Conservation (phyloP, 2,113 vertebrate genomes). For the Poeciliopsis prolifica region DNA sequence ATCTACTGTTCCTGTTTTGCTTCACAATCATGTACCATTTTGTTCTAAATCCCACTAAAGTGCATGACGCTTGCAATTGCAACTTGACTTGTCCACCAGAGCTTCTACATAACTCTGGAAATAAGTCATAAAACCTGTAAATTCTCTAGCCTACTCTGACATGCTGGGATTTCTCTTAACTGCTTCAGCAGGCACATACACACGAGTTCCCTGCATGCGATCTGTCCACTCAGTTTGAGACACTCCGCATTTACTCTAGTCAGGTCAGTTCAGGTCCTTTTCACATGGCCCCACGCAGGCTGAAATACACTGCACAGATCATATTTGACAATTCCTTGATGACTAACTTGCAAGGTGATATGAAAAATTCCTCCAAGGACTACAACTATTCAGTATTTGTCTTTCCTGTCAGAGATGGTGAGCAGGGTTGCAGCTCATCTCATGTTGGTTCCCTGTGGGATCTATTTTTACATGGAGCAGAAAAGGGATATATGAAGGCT, state of each 20-base stretch:
- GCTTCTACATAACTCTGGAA: slow-evolving; percentile 15
- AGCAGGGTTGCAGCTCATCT: slow-evolving; percentile 29
- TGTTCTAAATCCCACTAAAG: too few relatives aligned
- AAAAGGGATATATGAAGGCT: not conserved
- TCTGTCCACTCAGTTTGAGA: slow-evolving; percentile 47
- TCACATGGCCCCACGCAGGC: slow-evolving; percentile 41
- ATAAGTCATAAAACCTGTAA: slow-evolving; percentile 48
- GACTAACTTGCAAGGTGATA: slow-evolving; percentile 48
- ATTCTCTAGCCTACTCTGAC: slow-evolving; percentile 18
- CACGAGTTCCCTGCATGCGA: slow-evolving; percentile 30
- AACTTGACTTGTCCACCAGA: too few relatives aligned
- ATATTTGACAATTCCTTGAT: slow-evolving; percentile 66
- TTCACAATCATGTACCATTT: too few relatives aligned
- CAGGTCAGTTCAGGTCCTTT: slow-evolving; percentile 55
- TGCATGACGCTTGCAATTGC: too few relatives aligned
- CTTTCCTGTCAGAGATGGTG: slow-evolving; percentile 42
- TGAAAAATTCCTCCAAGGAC: slow-evolving; percentile 43
- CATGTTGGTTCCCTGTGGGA: slow-evolving; percentile 16
- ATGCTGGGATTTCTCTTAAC: slow-evolving; percentile 42
- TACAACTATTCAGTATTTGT: slow-evolving; percentile 38
- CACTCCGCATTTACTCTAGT: slow-evolving; percentile 46
- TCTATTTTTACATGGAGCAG: slow-evolving; percentile 18
- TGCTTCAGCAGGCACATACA: slow-evolving; percentile 34
- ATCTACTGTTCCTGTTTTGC: too few relatives aligned
- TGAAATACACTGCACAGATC: slow-evolving; percentile 48